Evolutionary conservation across 2,797 vertebrate species (phyloP).

Genomic region (Botia almorhae): DNA sequence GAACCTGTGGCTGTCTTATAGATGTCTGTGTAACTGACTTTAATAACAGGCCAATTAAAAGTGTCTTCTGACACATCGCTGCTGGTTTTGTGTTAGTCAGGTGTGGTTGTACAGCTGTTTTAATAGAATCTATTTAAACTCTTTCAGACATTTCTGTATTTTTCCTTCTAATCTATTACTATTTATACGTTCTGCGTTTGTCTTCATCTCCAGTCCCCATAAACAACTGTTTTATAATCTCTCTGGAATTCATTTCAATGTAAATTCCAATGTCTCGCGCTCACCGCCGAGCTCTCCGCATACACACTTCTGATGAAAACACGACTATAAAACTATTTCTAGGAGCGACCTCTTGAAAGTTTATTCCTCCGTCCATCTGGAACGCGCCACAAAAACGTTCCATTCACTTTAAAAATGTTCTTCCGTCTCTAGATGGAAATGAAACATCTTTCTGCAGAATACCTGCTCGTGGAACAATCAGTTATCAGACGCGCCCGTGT

Average conservation of each 20-base stretch:
- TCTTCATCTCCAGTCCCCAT: slow-evolving; percentile 22
- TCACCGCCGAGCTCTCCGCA: neutral
- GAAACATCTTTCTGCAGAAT: slow-evolving; percentile 43
- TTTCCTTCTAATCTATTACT: slow-evolving; percentile 19
- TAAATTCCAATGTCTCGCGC: neutral
- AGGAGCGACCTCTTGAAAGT: slow-evolving; percentile 10
- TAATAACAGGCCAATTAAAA: slow-evolving; percentile 67
- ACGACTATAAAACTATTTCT: slow-evolving; percentile 12
- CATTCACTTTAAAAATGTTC: slow-evolving; percentile 19
- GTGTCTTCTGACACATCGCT: slow-evolving; percentile 50
- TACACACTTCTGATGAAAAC: slow-evolving; percentile 14
- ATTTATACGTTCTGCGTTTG: neutral
- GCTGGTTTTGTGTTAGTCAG: slow-evolving; percentile 5
- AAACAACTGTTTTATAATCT: slow-evolving; percentile 34
- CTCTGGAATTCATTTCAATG: neutral
- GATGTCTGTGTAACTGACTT: slow-evolving; percentile 64
- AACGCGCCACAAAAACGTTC: slow-evolving; percentile 56
- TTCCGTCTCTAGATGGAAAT: slow-evolving; percentile 29
- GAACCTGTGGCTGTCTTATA: slow-evolving; percentile 50
- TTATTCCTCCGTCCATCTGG: slow-evolving; percentile 5
- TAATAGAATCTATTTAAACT: neutral
- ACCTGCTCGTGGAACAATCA: slow-evolving; percentile 54
- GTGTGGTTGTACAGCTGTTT: slow-evolving; percentile 9
- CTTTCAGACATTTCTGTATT: neutral
- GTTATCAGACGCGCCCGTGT: slow-evolving; percentile 59